Conservation (phyloP, 64 coral and sea anemone species). For the Pocillopora damicornis region DNA sequence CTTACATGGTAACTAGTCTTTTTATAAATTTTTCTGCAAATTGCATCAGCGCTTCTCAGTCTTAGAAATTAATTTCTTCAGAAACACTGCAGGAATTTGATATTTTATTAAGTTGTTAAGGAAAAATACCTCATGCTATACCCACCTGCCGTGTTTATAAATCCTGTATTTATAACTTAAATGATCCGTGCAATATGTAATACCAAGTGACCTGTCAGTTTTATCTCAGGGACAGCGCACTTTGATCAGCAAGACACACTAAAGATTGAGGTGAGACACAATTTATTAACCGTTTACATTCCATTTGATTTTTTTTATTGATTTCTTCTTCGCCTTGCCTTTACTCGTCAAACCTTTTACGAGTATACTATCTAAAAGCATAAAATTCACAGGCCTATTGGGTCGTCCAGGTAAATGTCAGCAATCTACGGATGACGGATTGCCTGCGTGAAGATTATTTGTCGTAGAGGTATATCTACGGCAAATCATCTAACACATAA, state of each 20-base stretch:
- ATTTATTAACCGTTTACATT: neutral
- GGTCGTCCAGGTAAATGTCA: neutral
- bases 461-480: neutral
- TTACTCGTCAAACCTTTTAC: neutral
- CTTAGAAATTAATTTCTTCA: neutral
- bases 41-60: no score
- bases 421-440: neutral
- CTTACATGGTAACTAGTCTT: no score
- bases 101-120: neutral
- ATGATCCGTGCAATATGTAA: constrained; percentile 52
- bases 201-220: constrained; percentile 35
- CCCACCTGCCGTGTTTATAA: constrained; percentile 40
- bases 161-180: constrained; percentile 19
- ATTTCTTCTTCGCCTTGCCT: neutral
- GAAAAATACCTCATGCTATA: constrained; percentile 14
- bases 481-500: neutral
- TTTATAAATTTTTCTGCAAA: neutral
- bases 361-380: neutral
- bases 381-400: neutral
- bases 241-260: constrained; percentile 21
- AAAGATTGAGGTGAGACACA: constrained; percentile 8
- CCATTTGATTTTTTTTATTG: neutral
- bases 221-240: constrained; percentile 4
- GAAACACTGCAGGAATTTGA: neutral
- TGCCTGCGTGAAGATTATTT: neutral